Conservation (phyloP, 2,888 invertebrate species). For the Hydrotaea cyrtoneurina region DNA sequence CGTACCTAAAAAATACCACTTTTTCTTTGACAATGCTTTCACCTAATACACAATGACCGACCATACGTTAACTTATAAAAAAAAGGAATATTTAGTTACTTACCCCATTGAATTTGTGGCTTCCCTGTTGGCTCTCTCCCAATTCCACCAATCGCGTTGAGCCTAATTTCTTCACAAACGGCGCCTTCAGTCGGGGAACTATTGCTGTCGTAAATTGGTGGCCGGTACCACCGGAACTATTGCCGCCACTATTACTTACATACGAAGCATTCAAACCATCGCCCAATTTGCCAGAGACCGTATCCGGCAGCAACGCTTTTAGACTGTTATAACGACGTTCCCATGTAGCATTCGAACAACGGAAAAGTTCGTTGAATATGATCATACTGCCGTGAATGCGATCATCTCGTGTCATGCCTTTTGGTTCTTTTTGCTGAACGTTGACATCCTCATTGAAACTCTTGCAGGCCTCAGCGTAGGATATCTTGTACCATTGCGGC, state of each 20-base stretch:
- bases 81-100: slow-evolving; percentile 11
- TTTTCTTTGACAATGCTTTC: too few species aligned
- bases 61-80: too few species aligned
- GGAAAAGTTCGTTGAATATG: slow-evolving; percentile 95
- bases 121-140: slow-evolving; percentile 74
- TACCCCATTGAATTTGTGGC: slow-evolving; percentile 74
- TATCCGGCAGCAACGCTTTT: slow-evolving; percentile 83
- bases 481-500: slow-evolving; percentile 95
- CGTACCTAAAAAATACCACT: too few species aligned
- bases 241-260: slow-evolving; percentile 57
- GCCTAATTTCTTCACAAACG: slow-evolving; percentile 80
- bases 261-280: slow-evolving; percentile 64
- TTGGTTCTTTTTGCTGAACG: slow-evolving; percentile 83
- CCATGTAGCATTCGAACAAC: slow-evolving; percentile 94
- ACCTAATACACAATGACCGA: too few species aligned
- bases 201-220: slow-evolving; percentile 74
- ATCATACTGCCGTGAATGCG: slow-evolving; percentile 95
- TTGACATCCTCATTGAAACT: slow-evolving; percentile 86
- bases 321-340: slow-evolving; percentile 89
- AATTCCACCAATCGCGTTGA: slow-evolving; percentile 75
- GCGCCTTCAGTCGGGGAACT: slow-evolving; percentile 81
- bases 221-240: slow-evolving; percentile 59
- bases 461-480: slow-evolving; percentile 93
- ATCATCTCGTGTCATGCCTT: slow-evolving; percentile 92
- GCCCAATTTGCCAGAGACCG: slow-evolving; percentile 74